Evolutionary conservation across 1,140 invertebrate genomes (phyloP).

Genomic region (Archegozetes longisetosus): DNA sequence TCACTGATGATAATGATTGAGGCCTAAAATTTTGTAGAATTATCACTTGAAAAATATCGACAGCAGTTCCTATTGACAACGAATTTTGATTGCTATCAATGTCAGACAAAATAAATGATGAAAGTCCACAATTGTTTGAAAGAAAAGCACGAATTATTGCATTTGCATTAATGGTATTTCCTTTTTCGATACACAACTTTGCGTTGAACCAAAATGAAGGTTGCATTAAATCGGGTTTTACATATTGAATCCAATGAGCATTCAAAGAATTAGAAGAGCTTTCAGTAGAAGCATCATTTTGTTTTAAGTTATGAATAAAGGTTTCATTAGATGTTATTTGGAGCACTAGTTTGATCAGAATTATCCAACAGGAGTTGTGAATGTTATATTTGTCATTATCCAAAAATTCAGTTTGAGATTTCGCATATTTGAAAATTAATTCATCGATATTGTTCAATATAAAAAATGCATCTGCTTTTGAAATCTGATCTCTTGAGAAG

Average conservation of each 20-base stretch:
- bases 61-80: neutral
- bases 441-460: neutral
- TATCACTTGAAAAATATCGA: neutral
- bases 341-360: neutral
- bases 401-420: neutral
- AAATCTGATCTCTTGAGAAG: neutral
- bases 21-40: neutral
- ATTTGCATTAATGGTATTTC: neutral
- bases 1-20: neutral
- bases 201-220: neutral
- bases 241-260: neutral
- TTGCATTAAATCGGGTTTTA: neutral
- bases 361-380: neutral
- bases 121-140: neutral
- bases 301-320: neutral
- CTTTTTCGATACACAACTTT: neutral
- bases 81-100: neutral
- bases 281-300: neutral
- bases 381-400: neutral
- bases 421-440: neutral
- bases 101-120: neutral
- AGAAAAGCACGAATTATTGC: neutral
- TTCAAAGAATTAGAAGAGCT: neutral
- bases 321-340: neutral
- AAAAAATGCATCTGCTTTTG: neutral